phyloP scores from a whole-genome alignment of 2,113 vertebrate genomes.

The Burhinus oedicnemus region DNA sequence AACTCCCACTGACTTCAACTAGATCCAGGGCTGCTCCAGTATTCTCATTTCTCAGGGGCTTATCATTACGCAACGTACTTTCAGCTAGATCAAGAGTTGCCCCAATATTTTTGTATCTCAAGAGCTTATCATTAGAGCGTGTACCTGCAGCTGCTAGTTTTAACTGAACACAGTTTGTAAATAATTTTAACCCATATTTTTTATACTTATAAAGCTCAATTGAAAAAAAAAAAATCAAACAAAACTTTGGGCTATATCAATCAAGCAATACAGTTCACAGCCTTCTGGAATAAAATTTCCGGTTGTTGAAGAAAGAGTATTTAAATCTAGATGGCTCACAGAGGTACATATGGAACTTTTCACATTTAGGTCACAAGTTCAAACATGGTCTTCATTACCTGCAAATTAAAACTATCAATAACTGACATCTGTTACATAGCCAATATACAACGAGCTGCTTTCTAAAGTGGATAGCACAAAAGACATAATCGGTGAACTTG shows the following conservation, averaged over 20 bases:
- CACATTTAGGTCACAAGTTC: slow-evolving; percentile 33
- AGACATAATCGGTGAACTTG: neutral
- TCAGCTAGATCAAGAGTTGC: neutral
- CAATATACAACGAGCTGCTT: neutral
- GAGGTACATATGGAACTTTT: slow-evolving; percentile 1
- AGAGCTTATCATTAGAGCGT: neutral
- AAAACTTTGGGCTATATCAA: neutral
- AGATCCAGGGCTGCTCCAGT: neutral
- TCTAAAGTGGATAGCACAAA: neutral
- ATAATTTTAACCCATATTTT: neutral
- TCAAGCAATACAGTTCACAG: neutral
- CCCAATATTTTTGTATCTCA: neutral
- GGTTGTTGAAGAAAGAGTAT: neutral
- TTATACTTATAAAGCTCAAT: neutral
- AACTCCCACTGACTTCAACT: neutral
- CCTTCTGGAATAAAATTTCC: neutral
- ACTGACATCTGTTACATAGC: neutral
- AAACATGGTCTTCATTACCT: slow-evolving; percentile 26
- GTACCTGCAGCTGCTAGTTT: neutral
- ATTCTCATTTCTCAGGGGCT: neutral
- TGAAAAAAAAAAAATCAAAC: neutral
- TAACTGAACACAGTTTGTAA: neutral
- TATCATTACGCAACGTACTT: neutral
- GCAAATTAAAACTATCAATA: slow-evolving; percentile 37
- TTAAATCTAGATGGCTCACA: slow-evolving; percentile 4